Base-by-base conservation (phyloP, 2,113 vertebrate genomes). In the Salvelinus fontinalis region DNA sequence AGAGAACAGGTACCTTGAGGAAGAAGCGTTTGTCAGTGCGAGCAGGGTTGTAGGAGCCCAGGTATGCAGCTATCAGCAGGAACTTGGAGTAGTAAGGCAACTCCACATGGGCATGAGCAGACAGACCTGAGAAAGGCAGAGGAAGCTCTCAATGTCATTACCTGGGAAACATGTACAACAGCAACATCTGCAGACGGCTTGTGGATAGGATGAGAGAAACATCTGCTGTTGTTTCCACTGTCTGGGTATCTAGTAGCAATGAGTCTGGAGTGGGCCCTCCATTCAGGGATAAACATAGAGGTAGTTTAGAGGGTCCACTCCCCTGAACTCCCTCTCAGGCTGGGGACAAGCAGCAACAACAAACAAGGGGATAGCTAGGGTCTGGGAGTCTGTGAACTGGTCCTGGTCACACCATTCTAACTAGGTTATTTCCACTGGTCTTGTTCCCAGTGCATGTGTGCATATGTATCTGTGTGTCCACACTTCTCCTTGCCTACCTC, bases 11-110 rank as follows among this genome's bases (percentile, higher is more conserved):
- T 89, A 99, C 98, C 96, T 99, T 99, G 68, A 99, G 83, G 77
- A 99, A 99, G 90, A 99, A 99, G 76, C 97, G 96, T 69, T 95
- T 96, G 85, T 99, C 98, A 62, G 97, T 98, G 86, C 97, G 94
- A 14, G 96, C 94, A 24, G 98, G 97, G 88, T 99, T 99, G 88
- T 96, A 99, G 31, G 98, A 99, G 1, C 97, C 97, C 76, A 99
- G 92, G 82, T 99, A 99, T 9, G 97, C 97, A 75, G 97, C 97
- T 29, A 99, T 98, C 29, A 99, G 88, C 83, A 99, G 95, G 91
- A 97, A 99, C 85, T 99, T 99, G 72, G 98, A 99, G 87, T 99
- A 99, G 89, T 95, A 99, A 0, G 98, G 98, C 80, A 99, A 93
- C 79, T 99, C 98, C 68, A 99, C 91, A 0, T 99, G 97, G 65